A percentile compares a stretch with the other conserved stretches of the same genome.
Evolutionary conservation across 2,797 vertebrate species (phyloP).

Genomic region (Parauchenoglanis ngamensis): DNA sequence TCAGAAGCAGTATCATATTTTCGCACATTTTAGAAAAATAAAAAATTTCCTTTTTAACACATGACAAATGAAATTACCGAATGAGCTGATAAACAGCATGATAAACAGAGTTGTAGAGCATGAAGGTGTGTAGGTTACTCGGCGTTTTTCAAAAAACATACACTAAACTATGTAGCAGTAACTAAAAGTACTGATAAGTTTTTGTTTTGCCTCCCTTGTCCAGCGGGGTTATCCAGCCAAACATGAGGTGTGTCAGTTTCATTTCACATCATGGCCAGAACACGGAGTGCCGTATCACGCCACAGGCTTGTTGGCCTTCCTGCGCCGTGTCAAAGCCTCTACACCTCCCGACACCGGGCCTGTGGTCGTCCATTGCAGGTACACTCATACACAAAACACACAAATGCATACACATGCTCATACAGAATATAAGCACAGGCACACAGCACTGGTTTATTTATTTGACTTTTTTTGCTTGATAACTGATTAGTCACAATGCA

Average conservation of each 20-base stretch:
- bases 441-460: not conserved
- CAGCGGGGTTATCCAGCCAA: constrained; percentile 91
- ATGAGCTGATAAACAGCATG: not conserved
- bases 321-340: constrained; percentile 90
- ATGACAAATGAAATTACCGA: not conserved
- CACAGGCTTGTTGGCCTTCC: constrained; percentile 91
- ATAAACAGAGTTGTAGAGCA: not conserved
- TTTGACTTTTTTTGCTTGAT: not conserved
- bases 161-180: too few species aligned
- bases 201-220: not conserved
- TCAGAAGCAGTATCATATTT: not conserved
- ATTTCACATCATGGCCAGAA: constrained; percentile 95
- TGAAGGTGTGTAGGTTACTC: not conserved
- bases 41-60: not conserved
- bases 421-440: not conserved
- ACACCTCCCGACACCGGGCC: constrained; percentile 89
- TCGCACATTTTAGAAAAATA: not conserved
- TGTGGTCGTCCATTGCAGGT: constrained; percentile 97
- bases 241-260: constrained; percentile 96
- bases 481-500: not conserved
- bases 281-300: constrained; percentile 92
- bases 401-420: not conserved
- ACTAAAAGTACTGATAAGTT: too few species aligned
- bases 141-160: not conserved
- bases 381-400: not conserved